Evolutionary conservation across 2,113 vertebrate species (phyloP).

Genomic region (Melospiza melodia): DNA sequence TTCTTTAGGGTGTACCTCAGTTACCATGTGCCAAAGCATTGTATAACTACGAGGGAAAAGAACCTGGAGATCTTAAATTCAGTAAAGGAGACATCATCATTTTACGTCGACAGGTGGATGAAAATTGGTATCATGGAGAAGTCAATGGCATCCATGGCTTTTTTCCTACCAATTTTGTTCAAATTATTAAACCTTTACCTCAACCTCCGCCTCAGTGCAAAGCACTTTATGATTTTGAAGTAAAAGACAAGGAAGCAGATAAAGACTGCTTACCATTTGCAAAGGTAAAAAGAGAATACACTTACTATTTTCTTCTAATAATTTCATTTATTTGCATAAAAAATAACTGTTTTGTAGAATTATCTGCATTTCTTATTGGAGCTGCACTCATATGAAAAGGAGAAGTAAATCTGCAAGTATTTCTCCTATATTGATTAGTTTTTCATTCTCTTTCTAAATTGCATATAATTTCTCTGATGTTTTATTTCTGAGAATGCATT

Average conservation of each 20-base stretch:
- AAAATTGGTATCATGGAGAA: constrained; percentile 99
- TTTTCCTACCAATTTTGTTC: constrained; percentile 98
- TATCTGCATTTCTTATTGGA: background rate
- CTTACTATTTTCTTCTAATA: background rate
- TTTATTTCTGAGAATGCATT: background rate
- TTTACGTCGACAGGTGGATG: constrained; percentile 95
- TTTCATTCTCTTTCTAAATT: background rate
- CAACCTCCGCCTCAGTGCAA: constrained; percentile 98
- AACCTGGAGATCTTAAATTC: constrained; percentile 97
- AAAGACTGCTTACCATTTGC: constrained; percentile 98
- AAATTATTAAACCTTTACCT: constrained; percentile 96
- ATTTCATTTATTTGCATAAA: background rate
- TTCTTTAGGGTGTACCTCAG: constrained; percentile 87
- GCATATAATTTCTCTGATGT: background rate
- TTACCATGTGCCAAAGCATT: constrained; percentile 98
- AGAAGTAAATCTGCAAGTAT: background rate
- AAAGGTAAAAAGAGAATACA: constrained; percentile 81
- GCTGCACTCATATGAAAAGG: background rate
- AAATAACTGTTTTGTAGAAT: background rate
- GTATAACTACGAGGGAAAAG: constrained; percentile 98
- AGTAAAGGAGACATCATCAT: constrained; percentile 97
- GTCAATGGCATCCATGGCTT: constrained; percentile 94
- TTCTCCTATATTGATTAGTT: background rate
- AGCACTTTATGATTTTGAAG: constrained; percentile 98
- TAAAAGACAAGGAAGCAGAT: constrained; percentile 98